Base-by-base conservation (phyloP, 35 echinoderm and acorn worm genomes). In the Ophioderma brevispina region DNA sequence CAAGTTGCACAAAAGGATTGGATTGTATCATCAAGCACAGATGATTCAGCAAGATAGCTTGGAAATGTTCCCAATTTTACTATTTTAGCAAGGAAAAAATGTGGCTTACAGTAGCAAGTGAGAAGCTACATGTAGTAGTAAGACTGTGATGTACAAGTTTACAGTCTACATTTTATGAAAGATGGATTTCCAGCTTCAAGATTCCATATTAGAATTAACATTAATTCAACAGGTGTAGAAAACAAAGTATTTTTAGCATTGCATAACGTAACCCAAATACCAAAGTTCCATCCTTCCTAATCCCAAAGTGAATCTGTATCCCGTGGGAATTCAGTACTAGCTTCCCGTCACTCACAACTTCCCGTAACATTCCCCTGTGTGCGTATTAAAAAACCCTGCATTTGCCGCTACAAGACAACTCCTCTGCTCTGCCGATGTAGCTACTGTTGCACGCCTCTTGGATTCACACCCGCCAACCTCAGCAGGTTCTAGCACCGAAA, bases 231-330 rank as follows among this genome's bases (percentile, higher is more conserved):
- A n/a, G n/a, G 17, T 46, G 41, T 46, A 8, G 41, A n/a, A 4
- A 46, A 46, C 41, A 46, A 17, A 8, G 17, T 17, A 46, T 46
- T 46, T 17, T 8, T 17, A 46, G 4, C 41, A 46, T 46, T 46
- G 17, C 17, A 46, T 46, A 46, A 56, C 83, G n/a, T 80, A 77
- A 97, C 95, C 95, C 95, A 81, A 97, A 94, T 15, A 97, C 92
- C 18, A 97, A 59, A 15, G 92, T 94, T 15, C 95, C 95, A 88
- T 97, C 81, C 82, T 88, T 55, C 33, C 84, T 84, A 38, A 97
- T 97, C 18, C 95, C 95, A 91, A 97, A 97, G 64, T 97, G 95
- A 91, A 94, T 97, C 76, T 94, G 95, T 55, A 97, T 40, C 42
- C 92, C 95, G 75, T 87, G 46, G 46, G 32, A 41, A 39, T 88